A percentile compares a stretch with the other conserved stretches of the same genome.
These are phyloP conservation scores for Ramphastos sulfuratus DNA, from an alignment of 2,113 vertebrate genomes.

Conservation along the genomic window DNA sequence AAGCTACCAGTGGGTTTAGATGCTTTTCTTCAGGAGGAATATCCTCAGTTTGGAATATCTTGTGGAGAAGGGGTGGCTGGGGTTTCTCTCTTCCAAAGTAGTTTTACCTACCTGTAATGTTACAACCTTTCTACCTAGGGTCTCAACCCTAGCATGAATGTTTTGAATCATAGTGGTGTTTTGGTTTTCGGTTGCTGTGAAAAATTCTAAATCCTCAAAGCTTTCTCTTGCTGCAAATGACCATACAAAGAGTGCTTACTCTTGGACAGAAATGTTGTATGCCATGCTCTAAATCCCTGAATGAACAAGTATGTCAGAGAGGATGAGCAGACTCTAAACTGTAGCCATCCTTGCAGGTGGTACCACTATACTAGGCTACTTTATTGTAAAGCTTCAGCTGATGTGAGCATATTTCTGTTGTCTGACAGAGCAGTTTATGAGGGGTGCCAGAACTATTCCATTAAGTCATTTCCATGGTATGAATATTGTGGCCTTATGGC, in stretches of 20 bases:
- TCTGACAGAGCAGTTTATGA: conserved; percentile 14
- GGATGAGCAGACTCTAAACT: conserved; percentile 26
- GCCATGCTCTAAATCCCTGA: background rate
- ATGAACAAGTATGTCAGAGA: background rate
- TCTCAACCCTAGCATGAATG: background rate
- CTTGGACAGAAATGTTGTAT: background rate
- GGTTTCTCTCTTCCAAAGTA: background rate
- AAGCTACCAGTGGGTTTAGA: background rate
- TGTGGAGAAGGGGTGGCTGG: background rate
- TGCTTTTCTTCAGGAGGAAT: background rate
- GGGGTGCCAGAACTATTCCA: conserved; percentile 31
- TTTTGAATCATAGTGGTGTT: background rate
- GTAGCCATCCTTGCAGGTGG: conserved; percentile 4
- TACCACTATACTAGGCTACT: background rate
- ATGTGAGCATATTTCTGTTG: background rate
- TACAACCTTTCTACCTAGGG: background rate
- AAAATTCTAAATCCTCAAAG: background rate
- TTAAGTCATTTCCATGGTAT: background rate
- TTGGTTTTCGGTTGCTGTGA: background rate
- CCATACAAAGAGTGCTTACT: background rate
- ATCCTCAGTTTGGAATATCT: background rate
- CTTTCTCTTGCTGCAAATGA: background rate
- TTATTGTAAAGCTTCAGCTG: background rate
- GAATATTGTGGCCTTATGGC: background rate
- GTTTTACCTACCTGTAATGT: background rate